Conservation (phyloP, 2,797 vertebrate genomes). For the Neopelma chrysocephalum region DNA sequence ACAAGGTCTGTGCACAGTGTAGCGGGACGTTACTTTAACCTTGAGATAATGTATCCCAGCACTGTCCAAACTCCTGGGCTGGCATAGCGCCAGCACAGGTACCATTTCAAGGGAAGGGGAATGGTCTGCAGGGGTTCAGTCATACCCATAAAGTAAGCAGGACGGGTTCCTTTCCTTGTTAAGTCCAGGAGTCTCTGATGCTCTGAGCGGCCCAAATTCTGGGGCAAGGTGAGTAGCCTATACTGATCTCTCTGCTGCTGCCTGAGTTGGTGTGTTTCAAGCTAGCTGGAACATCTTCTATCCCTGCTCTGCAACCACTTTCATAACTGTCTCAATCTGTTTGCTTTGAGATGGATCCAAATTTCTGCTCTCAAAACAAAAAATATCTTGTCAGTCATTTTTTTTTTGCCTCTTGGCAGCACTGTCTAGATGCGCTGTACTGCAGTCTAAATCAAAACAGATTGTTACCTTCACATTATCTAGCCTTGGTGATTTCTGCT, state of each 20-base stretch:
- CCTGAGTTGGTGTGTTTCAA: background rate
- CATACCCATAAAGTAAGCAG: background rate
- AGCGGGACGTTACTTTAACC: background rate
- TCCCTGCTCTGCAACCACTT: background rate
- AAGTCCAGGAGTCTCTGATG: background rate
- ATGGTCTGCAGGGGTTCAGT: background rate
- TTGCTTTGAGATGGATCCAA: background rate
- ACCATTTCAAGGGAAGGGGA: background rate
- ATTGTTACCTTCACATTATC: background rate
- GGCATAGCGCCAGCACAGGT: background rate
- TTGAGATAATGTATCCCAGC: background rate
- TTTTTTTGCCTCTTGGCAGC: background rate
- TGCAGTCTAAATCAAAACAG: slow-evolving; percentile 13
- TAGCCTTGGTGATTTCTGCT: background rate
- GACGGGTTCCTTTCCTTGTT: background rate
- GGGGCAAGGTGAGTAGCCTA: background rate
- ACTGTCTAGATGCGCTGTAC: background rate
- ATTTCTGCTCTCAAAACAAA: slow-evolving; percentile 35
- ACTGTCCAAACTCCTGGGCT: background rate
- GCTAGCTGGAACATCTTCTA: background rate
- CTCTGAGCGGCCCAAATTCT: background rate
- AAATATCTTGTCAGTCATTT: background rate
- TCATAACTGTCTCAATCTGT: slow-evolving; percentile 10
- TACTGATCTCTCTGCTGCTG: background rate
- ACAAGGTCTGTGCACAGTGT: background rate